Evolutionary conservation across 2,888 invertebrate species (phyloP).

Genomic region (Liopterus haemorrhoidalis): DNA sequence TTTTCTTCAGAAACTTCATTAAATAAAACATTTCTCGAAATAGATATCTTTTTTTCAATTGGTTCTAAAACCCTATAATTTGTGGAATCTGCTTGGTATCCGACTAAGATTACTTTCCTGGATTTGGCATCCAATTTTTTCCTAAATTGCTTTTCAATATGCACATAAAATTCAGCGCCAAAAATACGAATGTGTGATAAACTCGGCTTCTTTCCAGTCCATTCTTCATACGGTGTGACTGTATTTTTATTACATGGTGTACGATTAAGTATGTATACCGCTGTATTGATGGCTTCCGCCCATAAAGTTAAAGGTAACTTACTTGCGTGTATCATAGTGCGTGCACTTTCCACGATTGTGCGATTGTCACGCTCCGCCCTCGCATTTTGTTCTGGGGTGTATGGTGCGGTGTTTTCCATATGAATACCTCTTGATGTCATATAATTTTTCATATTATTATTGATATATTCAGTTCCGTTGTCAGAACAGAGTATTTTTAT

Average conservation of each 20-base stretch:
- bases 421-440: constrained; percentile 29
- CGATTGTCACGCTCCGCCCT: constrained; percentile 35
- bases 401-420: constrained; percentile 27
- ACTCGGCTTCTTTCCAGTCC: background rate
- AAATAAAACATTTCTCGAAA: constrained; percentile 31
- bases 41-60: constrained; percentile 25
- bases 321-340: constrained; percentile 33
- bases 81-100: constrained; percentile 6
- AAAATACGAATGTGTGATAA: constrained; percentile 17
- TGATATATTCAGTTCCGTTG: constrained; percentile 31
- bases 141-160: constrained; percentile 13
- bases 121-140: constrained; percentile 15
- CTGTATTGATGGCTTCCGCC: constrained; percentile 37
- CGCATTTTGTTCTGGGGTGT: constrained; percentile 35
- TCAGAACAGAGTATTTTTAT: constrained; percentile 29
- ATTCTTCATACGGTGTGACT: constrained; percentile 7
- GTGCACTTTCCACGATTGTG: constrained; percentile 35
- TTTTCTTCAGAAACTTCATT: too few relatives aligned
- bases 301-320: constrained; percentile 33
- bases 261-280: constrained; percentile 34
- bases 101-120: constrained; percentile 13
- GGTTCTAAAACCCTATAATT: constrained; percentile 31
- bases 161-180: constrained; percentile 19
- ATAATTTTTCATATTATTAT: constrained; percentile 23
- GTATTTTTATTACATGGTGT: constrained; percentile 3